Evolutionary conservation across 1,140 invertebrate genomes (phyloP), one percentile per base, ranked within the genome.

Genomic region (Ptiloglossa arizonensis): DNA sequence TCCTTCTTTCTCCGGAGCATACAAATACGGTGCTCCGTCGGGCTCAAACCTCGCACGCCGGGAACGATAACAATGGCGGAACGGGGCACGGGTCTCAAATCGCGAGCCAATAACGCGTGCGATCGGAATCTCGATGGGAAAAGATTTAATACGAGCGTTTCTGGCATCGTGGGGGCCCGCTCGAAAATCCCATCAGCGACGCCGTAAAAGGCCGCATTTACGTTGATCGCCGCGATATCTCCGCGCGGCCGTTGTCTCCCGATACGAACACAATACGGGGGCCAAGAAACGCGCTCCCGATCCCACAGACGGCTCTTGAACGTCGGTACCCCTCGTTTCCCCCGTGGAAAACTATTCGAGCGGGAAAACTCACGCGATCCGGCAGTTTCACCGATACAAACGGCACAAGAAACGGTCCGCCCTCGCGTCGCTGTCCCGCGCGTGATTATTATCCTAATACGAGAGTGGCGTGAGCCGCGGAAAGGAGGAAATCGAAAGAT

Each of bases 371-470:
- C 83, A 83, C 81, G 83, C 81, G 82, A 85, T 85, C 50, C 11
- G 2, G 71, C 48, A 84, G 77, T 85, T 85, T 66, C 52, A 50
- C n/a, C 44, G 62, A 27, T 46, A 50, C 9, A n/a, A n/a, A n/a
- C n/a, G n/a, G 44, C 48, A 62, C 44, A 32, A 50, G 35, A 62
- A 57, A 15, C 22, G 52, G 24, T 5, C 15, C 41, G 19, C 5
- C 24, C 1, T 22, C 22, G 27, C 22, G 44, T 74, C 38, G 24
- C 17, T 35, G 24, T 11, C 15, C 0, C 46, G 9, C 35, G 59
- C 48, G 41, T 60, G 78, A 84, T 84, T 84, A 77, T 80, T 69
- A 73, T 70, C 82, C 82, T 85, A 85, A 85, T 85, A 78, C 82
- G 78, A 68, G 46, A 48, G 54, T 84, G 63, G 82, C 82, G 83